These are phyloP conservation scores for Spizella passerina DNA, from an alignment of 2,797 vertebrate species.

Conservation along the genomic window DNA sequence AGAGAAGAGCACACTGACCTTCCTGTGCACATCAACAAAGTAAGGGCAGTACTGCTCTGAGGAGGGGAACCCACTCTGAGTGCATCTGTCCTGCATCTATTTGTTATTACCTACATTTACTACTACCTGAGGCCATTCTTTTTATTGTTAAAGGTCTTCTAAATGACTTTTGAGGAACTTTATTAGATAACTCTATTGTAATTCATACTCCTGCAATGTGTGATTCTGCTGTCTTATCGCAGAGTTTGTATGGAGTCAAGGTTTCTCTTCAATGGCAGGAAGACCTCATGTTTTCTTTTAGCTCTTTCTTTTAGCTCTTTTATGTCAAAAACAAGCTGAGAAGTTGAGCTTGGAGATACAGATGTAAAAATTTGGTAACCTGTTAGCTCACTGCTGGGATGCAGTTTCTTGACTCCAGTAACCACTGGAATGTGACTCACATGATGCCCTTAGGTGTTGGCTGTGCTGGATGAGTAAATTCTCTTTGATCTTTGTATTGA, in stretches of 20 bases:
- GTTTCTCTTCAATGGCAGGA: not conserved
- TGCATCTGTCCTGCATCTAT: not conserved
- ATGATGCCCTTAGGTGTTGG: not conserved
- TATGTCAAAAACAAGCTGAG: not conserved
- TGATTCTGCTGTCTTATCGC: not conserved
- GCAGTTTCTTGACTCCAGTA: not conserved
- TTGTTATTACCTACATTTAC: not conserved
- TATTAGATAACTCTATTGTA: not conserved
- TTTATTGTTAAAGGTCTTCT: not conserved
- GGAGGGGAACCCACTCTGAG: not conserved
- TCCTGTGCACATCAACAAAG: conserved; percentile 7
- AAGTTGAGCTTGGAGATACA: not conserved
- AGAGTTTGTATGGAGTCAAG: not conserved
- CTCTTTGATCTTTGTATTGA: not conserved
- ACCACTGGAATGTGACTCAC: not conserved
- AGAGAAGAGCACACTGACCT: conserved; percentile 35
- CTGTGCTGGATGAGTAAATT: not conserved
- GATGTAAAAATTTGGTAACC: not conserved
- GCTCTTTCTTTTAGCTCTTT: too few species aligned
- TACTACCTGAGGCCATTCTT: not conserved
- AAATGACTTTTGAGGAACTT: not conserved
- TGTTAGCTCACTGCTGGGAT: not conserved
- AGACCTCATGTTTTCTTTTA: not conserved
- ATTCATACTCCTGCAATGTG: not conserved
- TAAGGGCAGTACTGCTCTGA: conserved; percentile 16